Base-by-base conservation (phyloP, 2,113 vertebrate species). In the Passer montanus region DNA sequence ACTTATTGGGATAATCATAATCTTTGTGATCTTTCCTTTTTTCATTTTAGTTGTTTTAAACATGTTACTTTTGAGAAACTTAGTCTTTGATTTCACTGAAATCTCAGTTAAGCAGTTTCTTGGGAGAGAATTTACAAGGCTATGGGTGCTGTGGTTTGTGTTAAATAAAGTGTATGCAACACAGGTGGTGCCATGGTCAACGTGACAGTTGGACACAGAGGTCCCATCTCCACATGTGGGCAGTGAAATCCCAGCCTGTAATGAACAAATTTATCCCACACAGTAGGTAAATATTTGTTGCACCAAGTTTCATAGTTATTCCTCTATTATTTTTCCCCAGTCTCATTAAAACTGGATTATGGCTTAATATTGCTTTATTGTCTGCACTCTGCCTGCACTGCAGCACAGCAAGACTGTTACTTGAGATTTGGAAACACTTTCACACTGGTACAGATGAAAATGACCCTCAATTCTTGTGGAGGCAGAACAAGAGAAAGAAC, bases 331-430 rank as follows among this genome's bases (percentile, higher is more conserved):
- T 89, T 82, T 87, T 50, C 27, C 58, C 81, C 44, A 24, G 5
- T 47, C 27, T 19, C 30, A 70, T 78, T 87, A 81, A 37, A 86
- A 74, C 15, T 62, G 47, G 49, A 87, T 95, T 92, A 66, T 68
- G 47, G 15, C 21, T 94, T 70, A 53, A 63, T 86, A 33, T 22
- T 49, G 16, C 19, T 80, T 89, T 62, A 28, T 37, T 74, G 20
- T 50, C 50, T 58, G 37, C 23, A 21, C 24, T 83, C 76, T 49
- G 27, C 56, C 58, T 69, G n/a, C n/a, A 6, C 49, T 84, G 10
- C n/a, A 83, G 53, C 13, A 9, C 52, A 59, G 62, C 2, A 1
- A 72, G 35, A 10, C 13, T n/a, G 15, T 59, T 37, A 59, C 35
- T 59, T 37, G 27, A 62, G 2, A 6, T 46, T 91, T 41, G 67